Base-by-base conservation (phyloP, 2,888 invertebrate species). In the Lithophane semibrunnea region DNA sequence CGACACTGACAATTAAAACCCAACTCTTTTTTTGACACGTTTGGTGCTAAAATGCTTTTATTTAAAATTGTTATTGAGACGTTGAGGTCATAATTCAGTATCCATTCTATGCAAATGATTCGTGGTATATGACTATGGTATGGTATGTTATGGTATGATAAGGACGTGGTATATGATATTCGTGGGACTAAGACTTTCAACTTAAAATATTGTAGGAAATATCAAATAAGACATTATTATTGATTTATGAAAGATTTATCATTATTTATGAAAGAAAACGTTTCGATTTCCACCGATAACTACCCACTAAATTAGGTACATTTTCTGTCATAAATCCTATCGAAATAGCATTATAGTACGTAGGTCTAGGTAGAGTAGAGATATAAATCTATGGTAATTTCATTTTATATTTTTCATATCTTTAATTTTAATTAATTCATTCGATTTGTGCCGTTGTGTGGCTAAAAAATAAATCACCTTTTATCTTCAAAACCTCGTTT, bases 21-120 rank as follows among this genome's bases (percentile, higher is more conserved):
- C 65, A 74, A 85, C 87, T 83, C 79, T 89, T 87, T 79, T 58
- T n/a, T 16, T 13, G 2, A n/a, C n/a, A 2, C 0, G 2, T 64
- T 83, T 84, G 68, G 73, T 60, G 2, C 58, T 77, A 82, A 82
- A 83, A 67, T 88, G 13, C 37, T 60, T 21, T 60, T 29, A 56
- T 73, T 47, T 75, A 18, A 66, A 52, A 68, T 29, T 21, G 24
- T 44, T 77, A 83, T 79, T 80, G 63, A 85, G 85, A 82, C 80
- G 85, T 87, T 87, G 82, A 82, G 82, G 81, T 86, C 81, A 86
- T 68, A 73, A 84, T 90, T 88, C 78, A 85, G 89, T 87, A 88
- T 75, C 91, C 91, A 94, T 94, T 94, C 89, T 93, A 94, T 94
- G 94, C 93, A 92, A 94, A 94, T 93, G 75, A 80, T 90, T 90